These are phyloP conservation scores for Mythimna albipuncta DNA, from an alignment of 2,888 invertebrate genomes.

Conservation along the genomic window DNA sequence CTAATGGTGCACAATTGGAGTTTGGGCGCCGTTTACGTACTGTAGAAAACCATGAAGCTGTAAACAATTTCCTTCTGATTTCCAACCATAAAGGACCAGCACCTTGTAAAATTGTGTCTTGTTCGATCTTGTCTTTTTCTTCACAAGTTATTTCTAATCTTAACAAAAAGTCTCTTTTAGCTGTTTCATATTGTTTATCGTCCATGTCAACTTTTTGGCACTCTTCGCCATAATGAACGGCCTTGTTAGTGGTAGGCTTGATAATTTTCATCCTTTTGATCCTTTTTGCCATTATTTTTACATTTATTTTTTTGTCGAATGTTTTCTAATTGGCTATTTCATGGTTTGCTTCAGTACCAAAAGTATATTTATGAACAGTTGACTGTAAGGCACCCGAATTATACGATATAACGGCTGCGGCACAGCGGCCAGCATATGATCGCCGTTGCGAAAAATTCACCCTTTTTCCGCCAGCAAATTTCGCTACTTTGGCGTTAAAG, in stretches of 20 bases:
- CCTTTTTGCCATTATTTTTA: neutral
- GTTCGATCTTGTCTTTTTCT: neutral
- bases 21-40: neutral
- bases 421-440: neutral
- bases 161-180: neutral
- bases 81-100: neutral
- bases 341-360: neutral
- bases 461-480: neutral
- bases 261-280: neutral
- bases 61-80: neutral
- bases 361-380: neutral
- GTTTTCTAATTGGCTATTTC: neutral
- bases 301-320: neutral
- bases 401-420: neutral
- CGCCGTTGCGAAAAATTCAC: neutral
- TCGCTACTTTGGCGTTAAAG: neutral
- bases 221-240: neutral
- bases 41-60: neutral
- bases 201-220: neutral
- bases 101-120: neutral
- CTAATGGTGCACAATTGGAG: neutral
- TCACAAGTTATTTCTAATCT: neutral
- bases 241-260: neutral
- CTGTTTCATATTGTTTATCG: neutral
- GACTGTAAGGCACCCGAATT: neutral